Percentiles rank a stretch among this genome's conserved stretches.
Evolutionary conservation across 92 coral and sea anemone genomes (phyloP).

Genomic region (Palythoa heliodiscus): DNA sequence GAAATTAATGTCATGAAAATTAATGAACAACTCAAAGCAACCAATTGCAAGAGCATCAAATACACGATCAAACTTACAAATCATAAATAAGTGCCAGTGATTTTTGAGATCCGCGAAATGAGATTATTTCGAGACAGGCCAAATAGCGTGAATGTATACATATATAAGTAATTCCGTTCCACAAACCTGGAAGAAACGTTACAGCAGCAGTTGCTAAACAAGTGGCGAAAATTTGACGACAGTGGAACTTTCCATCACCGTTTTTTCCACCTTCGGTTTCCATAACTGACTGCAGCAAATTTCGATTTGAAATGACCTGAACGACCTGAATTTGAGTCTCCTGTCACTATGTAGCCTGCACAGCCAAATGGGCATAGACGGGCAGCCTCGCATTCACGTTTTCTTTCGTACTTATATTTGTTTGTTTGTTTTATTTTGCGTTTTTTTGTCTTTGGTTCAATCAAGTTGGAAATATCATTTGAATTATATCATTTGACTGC

Average conservation of each 20-base stretch:
- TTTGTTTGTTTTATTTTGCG: too few species aligned
- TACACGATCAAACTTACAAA: too few species aligned
- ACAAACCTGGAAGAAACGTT: slow-evolving; percentile 40
- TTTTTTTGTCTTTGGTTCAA: too few species aligned
- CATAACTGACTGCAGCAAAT: neutral
- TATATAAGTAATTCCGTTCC: neutral
- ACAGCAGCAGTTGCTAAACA: slow-evolving; percentile 25
- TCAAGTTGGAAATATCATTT: too few species aligned
- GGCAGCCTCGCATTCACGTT: neutral
- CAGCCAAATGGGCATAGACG: neutral
- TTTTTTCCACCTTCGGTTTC: neutral
- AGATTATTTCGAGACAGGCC: neutral
- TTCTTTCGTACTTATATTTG: neutral
- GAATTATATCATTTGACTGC: too few species aligned
- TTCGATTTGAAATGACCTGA: neutral
- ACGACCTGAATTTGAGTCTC: neutral
- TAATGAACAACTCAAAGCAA: too few species aligned
- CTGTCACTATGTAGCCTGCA: neutral
- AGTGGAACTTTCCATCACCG: neutral
- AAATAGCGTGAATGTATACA: neutral
- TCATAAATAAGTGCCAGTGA: too few species aligned
- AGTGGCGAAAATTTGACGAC: slow-evolving; percentile 4
- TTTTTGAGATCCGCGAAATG: neutral
- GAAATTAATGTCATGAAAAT: too few species aligned
- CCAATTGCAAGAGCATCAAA: too few species aligned